These are phyloP conservation scores for Eueremaeus valkanovi DNA, from an alignment of 2,888 invertebrate genomes.

Conservation along the genomic window DNA sequence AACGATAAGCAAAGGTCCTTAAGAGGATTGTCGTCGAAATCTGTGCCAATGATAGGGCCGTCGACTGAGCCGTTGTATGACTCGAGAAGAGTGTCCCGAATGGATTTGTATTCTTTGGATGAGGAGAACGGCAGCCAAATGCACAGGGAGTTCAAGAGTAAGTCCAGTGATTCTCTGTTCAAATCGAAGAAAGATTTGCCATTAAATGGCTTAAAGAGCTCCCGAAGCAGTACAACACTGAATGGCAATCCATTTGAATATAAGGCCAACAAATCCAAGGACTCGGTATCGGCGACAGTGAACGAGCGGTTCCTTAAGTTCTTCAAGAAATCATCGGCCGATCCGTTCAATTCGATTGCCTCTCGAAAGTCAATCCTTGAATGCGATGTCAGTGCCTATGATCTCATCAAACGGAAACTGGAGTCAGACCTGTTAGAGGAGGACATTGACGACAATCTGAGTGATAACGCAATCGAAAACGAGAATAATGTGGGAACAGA, in stretches of 20 bases:
- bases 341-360: slow-evolving; percentile 22
- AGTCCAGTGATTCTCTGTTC: slow-evolving; percentile 1
- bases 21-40: slow-evolving; percentile 9
- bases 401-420: slow-evolving; percentile 22
- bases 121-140: background rate
- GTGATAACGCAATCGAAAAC: slow-evolving; percentile 10
- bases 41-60: background rate
- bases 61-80: slow-evolving; percentile 4
- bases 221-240: slow-evolving; percentile 15
- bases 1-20: background rate
- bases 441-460: slow-evolving; percentile 21
- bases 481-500: background rate
- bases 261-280: background rate
- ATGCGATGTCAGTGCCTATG: slow-evolving; percentile 46
- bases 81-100: slow-evolving; percentile 23
- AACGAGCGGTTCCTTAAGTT: slow-evolving; percentile 19
- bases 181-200: background rate
- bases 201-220: slow-evolving; percentile 5
- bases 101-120: slow-evolving; percentile 15
- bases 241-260: background rate
- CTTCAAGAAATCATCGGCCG: slow-evolving; percentile 13
- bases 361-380: slow-evolving; percentile 47
- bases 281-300: background rate
- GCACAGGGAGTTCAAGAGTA: slow-evolving; percentile 4
- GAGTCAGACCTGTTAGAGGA: background rate